Evolutionary conservation across 2,888 invertebrate species (phyloP), one percentile per base, ranked within the genome.

Genomic region (Latrodectus elegans): DNA sequence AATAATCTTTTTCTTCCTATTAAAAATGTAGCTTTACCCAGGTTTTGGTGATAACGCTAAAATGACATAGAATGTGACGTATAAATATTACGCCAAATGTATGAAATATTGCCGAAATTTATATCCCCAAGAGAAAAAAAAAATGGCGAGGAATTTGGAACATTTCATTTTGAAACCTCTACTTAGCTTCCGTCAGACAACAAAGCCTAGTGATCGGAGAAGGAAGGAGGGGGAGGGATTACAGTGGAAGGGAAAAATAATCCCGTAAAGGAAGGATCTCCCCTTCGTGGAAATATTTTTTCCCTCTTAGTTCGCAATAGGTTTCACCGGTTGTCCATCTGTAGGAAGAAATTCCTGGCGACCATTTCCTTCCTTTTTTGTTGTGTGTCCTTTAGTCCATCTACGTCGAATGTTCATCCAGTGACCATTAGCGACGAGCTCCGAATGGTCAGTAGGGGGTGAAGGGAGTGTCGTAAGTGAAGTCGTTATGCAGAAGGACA

Each of bases 401-500:
- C 84, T 72, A 84, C 72, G 75, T 65, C 72, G 71, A 38, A 22
- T 75, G 80, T 81, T 80, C 81, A 81, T 86, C 80, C 78, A 72
- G 71, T 81, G 67, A 65, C 80, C 81, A 81, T 86, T 86, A 86
- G 76, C 65, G 81, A 64, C 71, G 70, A 76, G 76, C 76, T 72
- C 80, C 80, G 74, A 51, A 11, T 11, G 53, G 55, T 52, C 49
- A 67, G 22, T 22, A 26, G 74, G 65, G 26, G 74, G 65, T n/a
- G 73, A 15, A 49, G 60, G 49, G 38, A 68, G 22, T 15, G 71
- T 22, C 55, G 79, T 80, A 80, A 80, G 80, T 74, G 81, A 75
- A 82, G 82, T 86, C 86, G 81, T 86, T 86, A 86, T 86, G 86
- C 80, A 84, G 72, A 60, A 76, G 78, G 84, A 67, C 84, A 84